A percentile compares a stretch with the other conserved stretches of the same genome.
phyloP scores from a whole-genome alignment of 2,113 vertebrate genomes.

The Caracal caracal region DNA sequence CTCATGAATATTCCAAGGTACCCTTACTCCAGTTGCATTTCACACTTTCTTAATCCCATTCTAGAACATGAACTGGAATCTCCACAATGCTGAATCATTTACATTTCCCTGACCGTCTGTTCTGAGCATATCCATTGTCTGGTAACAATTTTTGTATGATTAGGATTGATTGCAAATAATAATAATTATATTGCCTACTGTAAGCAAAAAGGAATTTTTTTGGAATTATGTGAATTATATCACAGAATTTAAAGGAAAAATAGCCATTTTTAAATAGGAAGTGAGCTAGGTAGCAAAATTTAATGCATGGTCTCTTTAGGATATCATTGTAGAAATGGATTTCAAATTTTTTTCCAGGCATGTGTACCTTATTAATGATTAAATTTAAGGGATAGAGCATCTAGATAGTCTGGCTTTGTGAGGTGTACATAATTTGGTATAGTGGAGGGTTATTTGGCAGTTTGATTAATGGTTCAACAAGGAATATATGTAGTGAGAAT shows the following conservation, averaged over 20 bases:
- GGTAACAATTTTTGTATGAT: background rate
- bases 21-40: background rate
- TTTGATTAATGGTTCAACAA: background rate
- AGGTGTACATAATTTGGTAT: background rate
- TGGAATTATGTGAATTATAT: background rate
- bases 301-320: background rate
- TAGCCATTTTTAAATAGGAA: background rate
- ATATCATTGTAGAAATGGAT: background rate
- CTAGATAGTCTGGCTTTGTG: background rate
- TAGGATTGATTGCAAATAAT: background rate
- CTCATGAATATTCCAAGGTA: background rate
- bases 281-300: background rate
- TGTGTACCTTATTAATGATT: background rate
- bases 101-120: background rate
- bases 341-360: background rate
- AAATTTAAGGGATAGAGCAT: background rate
- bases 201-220: background rate
- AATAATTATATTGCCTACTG: background rate
- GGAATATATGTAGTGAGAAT: background rate
- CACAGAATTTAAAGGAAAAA: background rate
- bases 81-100: background rate
- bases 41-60: background rate
- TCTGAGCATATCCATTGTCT: background rate
- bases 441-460: background rate
- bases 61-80: background rate